A percentile compares a stretch with the other conserved stretches of the same genome.
Conservation (phyloP, 2,113 vertebrate species). For the Scortum barcoo region DNA sequence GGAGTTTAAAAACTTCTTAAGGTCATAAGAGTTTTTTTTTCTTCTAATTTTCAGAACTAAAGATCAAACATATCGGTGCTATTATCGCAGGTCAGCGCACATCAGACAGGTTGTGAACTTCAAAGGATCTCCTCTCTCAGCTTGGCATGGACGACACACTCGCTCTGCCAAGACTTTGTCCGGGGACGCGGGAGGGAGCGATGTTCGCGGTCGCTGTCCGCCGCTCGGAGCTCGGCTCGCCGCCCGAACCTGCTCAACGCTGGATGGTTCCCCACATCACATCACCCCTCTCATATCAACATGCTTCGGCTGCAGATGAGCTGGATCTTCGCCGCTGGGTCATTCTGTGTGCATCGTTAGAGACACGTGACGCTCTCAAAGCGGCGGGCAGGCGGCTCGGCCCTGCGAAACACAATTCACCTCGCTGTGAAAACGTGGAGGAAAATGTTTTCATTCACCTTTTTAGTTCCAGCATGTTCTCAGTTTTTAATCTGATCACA, state of each 20-base stretch:
- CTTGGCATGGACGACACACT: constrained; percentile 25
- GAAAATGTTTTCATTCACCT: background rate
- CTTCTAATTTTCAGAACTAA: constrained; percentile 25
- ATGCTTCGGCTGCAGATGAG: constrained; percentile 19
- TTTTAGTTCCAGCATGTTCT: background rate
- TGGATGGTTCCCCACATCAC: background rate
- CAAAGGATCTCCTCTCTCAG: constrained; percentile 31
- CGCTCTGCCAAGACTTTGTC: constrained; percentile 44
- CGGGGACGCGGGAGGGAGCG: constrained; percentile 13
- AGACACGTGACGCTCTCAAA: background rate
- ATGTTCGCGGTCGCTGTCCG: constrained; percentile 33
- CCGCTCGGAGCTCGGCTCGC: constrained; percentile 6
- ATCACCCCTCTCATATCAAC: constrained; percentile 27
- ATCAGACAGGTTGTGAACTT: constrained; percentile 55
- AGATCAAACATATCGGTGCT: constrained; percentile 48
- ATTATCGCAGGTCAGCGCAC: constrained; percentile 56
- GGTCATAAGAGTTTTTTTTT: background rate
- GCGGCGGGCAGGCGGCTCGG: background rate
- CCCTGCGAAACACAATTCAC: background rate
- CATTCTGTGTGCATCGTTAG: constrained; percentile 43
- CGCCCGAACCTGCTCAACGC: constrained; percentile 27
- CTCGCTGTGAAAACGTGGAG: background rate
- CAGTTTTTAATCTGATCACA: constrained; percentile 25
- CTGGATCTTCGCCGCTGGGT: constrained; percentile 5
- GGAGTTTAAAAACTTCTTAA: constrained; percentile 19